Evolutionary conservation across 1,140 invertebrate genomes (phyloP).

Genomic region (Trachymyrmex septentrionalis): DNA sequence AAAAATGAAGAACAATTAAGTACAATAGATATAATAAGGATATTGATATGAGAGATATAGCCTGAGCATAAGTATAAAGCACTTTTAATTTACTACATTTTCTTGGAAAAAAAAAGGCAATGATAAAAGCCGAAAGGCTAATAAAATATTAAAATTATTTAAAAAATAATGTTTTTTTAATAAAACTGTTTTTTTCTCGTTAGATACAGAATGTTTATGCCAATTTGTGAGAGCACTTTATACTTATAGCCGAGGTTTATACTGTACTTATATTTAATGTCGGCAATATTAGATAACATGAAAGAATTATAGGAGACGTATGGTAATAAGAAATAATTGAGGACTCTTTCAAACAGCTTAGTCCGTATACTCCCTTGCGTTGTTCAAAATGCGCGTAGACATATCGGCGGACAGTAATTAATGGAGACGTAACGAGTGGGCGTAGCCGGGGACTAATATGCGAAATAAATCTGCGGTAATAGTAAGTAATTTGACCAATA

Average conservation of each 20-base stretch:
- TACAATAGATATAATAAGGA: neutral
- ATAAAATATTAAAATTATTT: no score
- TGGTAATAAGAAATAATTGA: neutral
- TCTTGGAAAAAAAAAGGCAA: no score
- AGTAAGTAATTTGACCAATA: conserved; percentile 86
- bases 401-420: conserved; percentile 80
- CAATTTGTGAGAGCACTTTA: no score
- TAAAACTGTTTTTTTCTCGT: no score
- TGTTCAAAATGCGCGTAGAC: conserved; percentile 48
- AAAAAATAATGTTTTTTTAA: no score
- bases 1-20: neutral
- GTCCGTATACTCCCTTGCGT: neutral
- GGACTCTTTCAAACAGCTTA: conserved; percentile 43
- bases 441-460: conserved; percentile 83
- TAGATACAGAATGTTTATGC: no score
- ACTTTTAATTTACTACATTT: no score
- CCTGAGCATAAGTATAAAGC: no score
- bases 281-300: neutral
- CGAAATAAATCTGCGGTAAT: conserved; percentile 87
- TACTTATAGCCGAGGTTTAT: neutral
- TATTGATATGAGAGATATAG: no score
- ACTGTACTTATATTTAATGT: neutral
- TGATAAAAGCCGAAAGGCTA: no score
- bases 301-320: neutral
- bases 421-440: conserved; percentile 84